These are phyloP conservation scores for Pachypeltis micranthus DNA, from an alignment of 1,140 invertebrate genomes.

Conservation along the genomic window DNA sequence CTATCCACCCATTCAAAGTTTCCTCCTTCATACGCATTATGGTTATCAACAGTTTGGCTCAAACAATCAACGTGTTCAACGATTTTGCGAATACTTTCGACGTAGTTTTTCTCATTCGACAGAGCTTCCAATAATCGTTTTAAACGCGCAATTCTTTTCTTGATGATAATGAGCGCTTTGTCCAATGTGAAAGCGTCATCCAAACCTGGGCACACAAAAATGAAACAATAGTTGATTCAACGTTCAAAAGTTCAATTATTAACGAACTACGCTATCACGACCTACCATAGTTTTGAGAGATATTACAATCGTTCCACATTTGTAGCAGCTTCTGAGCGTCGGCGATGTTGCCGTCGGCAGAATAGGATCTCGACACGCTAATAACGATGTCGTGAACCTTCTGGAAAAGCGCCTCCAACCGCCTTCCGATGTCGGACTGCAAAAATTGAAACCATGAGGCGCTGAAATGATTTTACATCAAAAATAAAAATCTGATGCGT, in stretches of 20 bases:
- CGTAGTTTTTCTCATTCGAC: neutral
- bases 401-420: constrained; percentile 46
- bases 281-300: neutral
- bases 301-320: neutral
- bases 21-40: constrained; percentile 39
- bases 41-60: constrained; percentile 4
- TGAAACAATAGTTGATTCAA: no score
- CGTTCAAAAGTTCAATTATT: no score
- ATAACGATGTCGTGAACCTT: neutral
- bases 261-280: no score
- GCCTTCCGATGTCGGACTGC: constrained; percentile 56
- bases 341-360: neutral
- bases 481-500: no score
- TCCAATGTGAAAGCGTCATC: neutral
- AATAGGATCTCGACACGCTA: neutral
- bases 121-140: neutral
- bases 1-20: constrained; percentile 98
- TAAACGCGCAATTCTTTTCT: neutral
- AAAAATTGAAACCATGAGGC: no score
- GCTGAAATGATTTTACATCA: no score
- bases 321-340: neutral
- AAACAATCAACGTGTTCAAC: neutral
- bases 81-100: neutral
- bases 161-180: neutral
- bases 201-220: no score